Conservation (phyloP, 2,888 invertebrate genomes). For the Seira sanloemensis region DNA sequence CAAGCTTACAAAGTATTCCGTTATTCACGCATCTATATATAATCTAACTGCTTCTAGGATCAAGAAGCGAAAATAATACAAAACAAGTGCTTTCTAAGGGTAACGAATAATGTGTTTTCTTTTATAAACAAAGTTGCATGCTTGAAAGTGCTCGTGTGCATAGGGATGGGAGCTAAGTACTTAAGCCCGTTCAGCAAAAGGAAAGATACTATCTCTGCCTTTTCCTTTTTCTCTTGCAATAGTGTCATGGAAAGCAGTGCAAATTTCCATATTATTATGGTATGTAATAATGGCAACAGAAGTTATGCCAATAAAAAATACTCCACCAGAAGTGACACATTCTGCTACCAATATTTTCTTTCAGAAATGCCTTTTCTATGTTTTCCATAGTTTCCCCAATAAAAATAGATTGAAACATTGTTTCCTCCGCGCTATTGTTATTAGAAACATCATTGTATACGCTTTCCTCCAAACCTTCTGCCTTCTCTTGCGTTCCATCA, state of each 20-base stretch:
- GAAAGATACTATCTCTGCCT: neutral
- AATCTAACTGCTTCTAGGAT: neutral
- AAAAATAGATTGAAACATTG: constrained; percentile 7
- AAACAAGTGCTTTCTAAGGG: too few relatives aligned
- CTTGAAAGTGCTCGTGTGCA: too few relatives aligned
- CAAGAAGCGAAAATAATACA: neutral
- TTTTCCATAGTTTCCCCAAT: neutral
- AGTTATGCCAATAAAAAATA: constrained; percentile 18
- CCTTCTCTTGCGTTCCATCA: too few relatives aligned
- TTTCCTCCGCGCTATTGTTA: neutral
- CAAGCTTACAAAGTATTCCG: neutral
- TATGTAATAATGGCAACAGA: constrained; percentile 39
- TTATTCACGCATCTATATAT: neutral
- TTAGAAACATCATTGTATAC: neutral
- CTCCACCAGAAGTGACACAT: constrained; percentile 32
- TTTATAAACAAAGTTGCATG: neutral
- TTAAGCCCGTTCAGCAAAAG: neutral
- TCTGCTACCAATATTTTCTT: constrained; percentile 16
- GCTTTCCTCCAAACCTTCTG: too few relatives aligned
- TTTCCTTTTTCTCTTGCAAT: neutral
- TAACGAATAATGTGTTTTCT: neutral
- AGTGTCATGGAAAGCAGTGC: constrained; percentile 19
- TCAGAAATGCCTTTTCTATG: neutral
- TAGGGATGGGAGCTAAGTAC: too few relatives aligned
- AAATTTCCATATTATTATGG: constrained; percentile 39